Evolutionary conservation across 2,797 vertebrate species (phyloP), one percentile per base, ranked within the genome.

Genomic region (Eidolon dupreanum): DNA sequence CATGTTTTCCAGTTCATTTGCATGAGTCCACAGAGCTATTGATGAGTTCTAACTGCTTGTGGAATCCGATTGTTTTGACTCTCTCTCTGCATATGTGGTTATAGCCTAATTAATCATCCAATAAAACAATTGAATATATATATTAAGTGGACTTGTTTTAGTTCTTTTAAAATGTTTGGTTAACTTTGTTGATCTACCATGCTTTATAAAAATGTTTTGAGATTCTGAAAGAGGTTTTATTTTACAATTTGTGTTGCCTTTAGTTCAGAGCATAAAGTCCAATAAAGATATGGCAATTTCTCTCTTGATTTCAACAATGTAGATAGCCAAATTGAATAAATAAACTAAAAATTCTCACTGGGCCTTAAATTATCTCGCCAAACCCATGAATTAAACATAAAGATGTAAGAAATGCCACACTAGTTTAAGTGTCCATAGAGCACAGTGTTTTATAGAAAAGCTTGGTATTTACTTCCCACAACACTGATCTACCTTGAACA

Each of bases 401-500:
- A 33, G 66, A 88, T 94, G 8, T 79, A 75, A 88, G 77, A 90
- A 94, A 90, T 88, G 33, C 36, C 82, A 77, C 53, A 61, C 24
- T 82, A 73, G 43, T 77, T 88, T 86, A 94, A 93, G 61, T 98
- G 77, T 74, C 68, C 63, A 90, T 7, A 17, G 90, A 68, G 17
- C 33, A 75, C 75, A 65, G 15, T 46, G 61, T 41, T 95, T 95
- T 95, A 79, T 95, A 6, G 24, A 88, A 79, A 94, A 83, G 8
- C 33, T 41, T 85, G 57, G 8, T 61, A 71, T 88, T 88, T 1
- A 1, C 51, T 71, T 33, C 43, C 57, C 5, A 36, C 4, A 63
- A 90, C 70, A 75, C 74, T 95, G 77, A 82, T 97, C 33, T 97
- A 88, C 78, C 68, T 97, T 97, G 94, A 93, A 94, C n/a, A 93